These are phyloP conservation scores for Halcyon senegalensis DNA, from an alignment of 2,113 vertebrate genomes.

Conservation along the genomic window DNA sequence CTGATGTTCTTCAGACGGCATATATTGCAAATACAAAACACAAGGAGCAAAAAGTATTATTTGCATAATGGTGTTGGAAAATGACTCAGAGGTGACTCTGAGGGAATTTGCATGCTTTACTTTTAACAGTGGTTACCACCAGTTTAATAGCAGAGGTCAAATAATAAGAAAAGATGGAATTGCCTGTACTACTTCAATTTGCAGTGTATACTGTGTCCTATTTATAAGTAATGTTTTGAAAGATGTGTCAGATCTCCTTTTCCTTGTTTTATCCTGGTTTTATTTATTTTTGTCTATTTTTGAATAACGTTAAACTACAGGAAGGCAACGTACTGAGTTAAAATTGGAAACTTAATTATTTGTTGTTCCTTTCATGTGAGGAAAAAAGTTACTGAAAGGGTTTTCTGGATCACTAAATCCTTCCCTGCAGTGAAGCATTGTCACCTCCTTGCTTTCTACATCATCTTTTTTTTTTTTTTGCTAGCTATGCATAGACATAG, in stretches of 20 bases:
- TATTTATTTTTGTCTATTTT: not conserved
- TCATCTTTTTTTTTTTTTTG: not conserved
- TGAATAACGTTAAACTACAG: not conserved
- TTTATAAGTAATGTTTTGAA: not conserved
- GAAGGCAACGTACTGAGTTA: not conserved
- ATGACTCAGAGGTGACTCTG: conserved; percentile 18
- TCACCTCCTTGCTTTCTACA: not conserved
- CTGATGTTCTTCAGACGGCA: conserved; percentile 5
- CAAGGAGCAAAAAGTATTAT: conserved; percentile 36
- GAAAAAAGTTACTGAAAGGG: not conserved
- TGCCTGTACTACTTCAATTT: not conserved
- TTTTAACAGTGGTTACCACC: not conserved
- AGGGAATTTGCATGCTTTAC: not conserved
- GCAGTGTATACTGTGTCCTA: not conserved
- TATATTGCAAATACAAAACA: not conserved
- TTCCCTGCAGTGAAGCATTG: not conserved
- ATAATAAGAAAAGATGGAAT: not conserved
- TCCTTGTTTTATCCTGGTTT: not conserved
- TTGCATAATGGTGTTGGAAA: conserved; percentile 35
- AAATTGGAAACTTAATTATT: conserved; percentile 18
- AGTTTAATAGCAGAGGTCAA: not conserved
- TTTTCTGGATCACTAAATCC: not conserved
- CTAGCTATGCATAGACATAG: not conserved
- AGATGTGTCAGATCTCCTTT: not conserved
- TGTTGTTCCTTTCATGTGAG: not conserved